Evolutionary conservation across 1,140 invertebrate species (phyloP).

Genomic region (Neodiprion virginianus): DNA sequence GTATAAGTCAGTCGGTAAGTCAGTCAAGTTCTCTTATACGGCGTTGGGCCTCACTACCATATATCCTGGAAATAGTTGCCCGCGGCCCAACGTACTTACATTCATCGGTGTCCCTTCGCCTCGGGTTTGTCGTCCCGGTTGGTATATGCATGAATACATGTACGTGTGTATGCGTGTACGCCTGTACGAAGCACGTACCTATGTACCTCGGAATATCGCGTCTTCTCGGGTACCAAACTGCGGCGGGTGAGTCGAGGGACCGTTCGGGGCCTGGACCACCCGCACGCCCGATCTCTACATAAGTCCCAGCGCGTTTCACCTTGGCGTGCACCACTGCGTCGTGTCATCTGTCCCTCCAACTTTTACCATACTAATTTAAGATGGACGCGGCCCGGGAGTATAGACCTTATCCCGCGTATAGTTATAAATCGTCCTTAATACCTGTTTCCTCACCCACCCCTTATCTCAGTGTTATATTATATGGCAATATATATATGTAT

Average conservation of each 20-base stretch:
- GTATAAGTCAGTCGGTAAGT: no score
- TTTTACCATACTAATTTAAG: conserved; percentile 1
- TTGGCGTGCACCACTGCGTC: not conserved
- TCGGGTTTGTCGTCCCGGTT: not conserved
- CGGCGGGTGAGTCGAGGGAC: no score
- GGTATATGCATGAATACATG: not conserved
- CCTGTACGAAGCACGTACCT: no score
- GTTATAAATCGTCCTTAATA: not conserved
- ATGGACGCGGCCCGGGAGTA: not conserved
- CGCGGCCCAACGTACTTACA: not conserved
- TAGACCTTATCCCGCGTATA: not conserved
- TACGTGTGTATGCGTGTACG: no score
- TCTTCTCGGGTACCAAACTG: no score
- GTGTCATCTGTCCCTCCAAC: not conserved
- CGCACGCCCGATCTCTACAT: not conserved
- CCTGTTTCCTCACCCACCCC: not conserved
- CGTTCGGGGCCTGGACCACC: not conserved
- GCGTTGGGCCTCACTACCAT: no score
- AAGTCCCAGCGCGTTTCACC: not conserved
- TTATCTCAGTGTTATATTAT: not conserved
- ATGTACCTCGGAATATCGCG: no score
- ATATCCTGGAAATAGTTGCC: not conserved
- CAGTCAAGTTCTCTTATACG: no score
- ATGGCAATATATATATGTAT: no score
- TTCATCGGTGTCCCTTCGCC: conserved; percentile 4